Evolutionary conservation across 1,140 invertebrate species (phyloP).

Genomic region (Meloidogyne exigua): DNA sequence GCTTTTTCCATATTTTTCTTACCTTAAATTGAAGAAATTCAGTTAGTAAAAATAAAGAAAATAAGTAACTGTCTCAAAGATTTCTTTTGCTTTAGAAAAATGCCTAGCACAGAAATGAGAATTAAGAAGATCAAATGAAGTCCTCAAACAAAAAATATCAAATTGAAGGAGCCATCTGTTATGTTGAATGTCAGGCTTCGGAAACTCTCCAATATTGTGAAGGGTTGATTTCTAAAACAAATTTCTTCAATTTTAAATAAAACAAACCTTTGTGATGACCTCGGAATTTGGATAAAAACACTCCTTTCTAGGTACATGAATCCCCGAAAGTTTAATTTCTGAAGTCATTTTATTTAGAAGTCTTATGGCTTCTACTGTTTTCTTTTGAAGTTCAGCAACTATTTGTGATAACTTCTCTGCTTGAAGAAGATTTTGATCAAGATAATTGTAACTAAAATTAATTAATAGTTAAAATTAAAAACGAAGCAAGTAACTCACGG

Average conservation of each 20-base stretch:
- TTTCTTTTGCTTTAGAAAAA: constrained; percentile 33
- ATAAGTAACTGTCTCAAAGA: constrained; percentile 4
- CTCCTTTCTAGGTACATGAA: constrained; percentile 24
- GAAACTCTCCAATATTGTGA: background rate
- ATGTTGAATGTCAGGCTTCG: constrained; percentile 18
- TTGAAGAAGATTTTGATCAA: constrained; percentile 25
- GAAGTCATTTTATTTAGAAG: constrained; percentile 13
- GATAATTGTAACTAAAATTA: background rate
- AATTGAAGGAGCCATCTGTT: background rate
- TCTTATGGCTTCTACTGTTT: constrained; percentile 19
- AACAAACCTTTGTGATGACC: constrained; percentile 4
- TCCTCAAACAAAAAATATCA: constrained; percentile 20
- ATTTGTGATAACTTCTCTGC: constrained; percentile 26
- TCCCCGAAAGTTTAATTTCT: background rate
- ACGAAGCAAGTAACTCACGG: constrained; percentile 23
- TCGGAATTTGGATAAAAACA: constrained; percentile 28
- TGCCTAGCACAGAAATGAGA: constrained; percentile 36
- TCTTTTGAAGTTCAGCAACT: constrained; percentile 13
- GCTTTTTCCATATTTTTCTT: background rate
- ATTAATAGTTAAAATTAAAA: background rate
- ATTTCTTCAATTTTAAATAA: background rate
- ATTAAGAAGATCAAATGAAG: constrained; percentile 22
- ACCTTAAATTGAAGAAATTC: background rate
- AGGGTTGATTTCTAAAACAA: constrained; percentile 27
- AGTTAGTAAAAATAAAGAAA: background rate